Percentiles rank a stretch among this genome's conserved stretches.
Evolutionary conservation across 2,888 invertebrate species (phyloP).

Genomic region (Rapana venosa): DNA sequence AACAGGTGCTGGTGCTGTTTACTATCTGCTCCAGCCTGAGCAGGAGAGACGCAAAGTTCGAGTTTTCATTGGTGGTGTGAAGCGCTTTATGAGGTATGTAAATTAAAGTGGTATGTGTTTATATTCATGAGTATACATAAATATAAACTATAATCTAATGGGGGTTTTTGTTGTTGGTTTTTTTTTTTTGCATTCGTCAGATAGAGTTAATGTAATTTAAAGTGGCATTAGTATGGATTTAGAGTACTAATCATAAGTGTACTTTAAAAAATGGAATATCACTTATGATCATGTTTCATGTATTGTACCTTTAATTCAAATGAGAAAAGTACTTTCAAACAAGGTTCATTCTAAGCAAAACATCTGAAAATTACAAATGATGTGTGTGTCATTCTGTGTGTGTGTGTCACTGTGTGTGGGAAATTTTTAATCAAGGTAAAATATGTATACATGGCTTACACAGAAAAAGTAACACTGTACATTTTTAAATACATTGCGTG

Average conservation of each 20-base stretch:
- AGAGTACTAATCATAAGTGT: background rate
- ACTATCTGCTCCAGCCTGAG: conserved; percentile 48
- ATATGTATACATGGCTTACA: too few species aligned
- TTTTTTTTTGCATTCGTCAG: background rate
- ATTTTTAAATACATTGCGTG: too few species aligned
- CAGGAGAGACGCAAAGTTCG: conserved; percentile 65
- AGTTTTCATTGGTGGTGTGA: conserved; percentile 69
- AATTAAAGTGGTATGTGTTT: background rate
- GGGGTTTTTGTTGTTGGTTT: background rate
- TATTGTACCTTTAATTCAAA: too few species aligned
- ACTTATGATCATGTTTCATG: too few species aligned
- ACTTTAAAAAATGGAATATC: background rate
- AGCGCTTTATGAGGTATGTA: conserved; percentile 69
- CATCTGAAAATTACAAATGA: too few species aligned
- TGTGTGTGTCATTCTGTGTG: too few species aligned
- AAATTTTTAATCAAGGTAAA: too few species aligned
- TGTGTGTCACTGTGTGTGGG: too few species aligned
- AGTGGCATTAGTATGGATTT: background rate
- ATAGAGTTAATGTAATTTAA: background rate
- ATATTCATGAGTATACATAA: background rate
- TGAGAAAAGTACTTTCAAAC: too few species aligned
- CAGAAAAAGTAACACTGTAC: too few species aligned
- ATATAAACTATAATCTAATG: background rate
- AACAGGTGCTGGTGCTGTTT: background rate
- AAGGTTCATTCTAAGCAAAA: too few species aligned